phyloP scores from a whole-genome alignment of 2,888 invertebrate genomes.

The Thymelicus lineola region DNA sequence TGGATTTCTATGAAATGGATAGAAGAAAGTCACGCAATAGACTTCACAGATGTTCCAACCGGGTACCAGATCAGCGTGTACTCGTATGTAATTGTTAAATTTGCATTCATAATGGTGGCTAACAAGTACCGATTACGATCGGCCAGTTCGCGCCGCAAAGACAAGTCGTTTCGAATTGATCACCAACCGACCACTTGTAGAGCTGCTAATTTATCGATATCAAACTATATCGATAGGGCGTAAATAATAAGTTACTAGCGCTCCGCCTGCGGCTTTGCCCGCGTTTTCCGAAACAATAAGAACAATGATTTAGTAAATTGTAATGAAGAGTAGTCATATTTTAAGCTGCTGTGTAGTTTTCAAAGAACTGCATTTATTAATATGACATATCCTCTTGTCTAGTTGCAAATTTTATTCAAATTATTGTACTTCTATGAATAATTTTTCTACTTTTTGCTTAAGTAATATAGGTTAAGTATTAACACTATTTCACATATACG shows the following conservation, averaged over 20 bases:
- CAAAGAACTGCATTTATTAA: too few relatives aligned
- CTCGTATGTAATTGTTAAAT: constrained; percentile 72
- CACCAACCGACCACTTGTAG: constrained; percentile 27
- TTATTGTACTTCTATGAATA: too few relatives aligned
- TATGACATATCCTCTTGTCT: too few relatives aligned
- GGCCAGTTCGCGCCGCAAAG: constrained; percentile 70
- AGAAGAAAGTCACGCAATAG: constrained; percentile 61
- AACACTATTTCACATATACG: too few relatives aligned
- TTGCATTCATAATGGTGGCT: constrained; percentile 77
- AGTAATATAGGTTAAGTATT: too few relatives aligned
- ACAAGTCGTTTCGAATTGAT: constrained; percentile 59
- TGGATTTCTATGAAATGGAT: neutral
- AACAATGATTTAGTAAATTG: too few relatives aligned
- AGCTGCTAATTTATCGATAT: constrained; percentile 5
- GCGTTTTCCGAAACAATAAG: too few relatives aligned
- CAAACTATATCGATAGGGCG: constrained; percentile 18
- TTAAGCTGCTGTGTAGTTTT: too few relatives aligned
- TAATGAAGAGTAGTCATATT: too few relatives aligned
- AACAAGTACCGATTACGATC: constrained; percentile 76
- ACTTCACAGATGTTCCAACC: constrained; percentile 54
- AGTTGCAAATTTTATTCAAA: too few relatives aligned
- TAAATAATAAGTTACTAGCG: neutral
- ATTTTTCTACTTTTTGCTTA: too few relatives aligned
- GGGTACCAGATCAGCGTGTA: constrained; percentile 52
- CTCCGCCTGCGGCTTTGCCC: too few relatives aligned